Percentiles rank a stretch among this genome's conserved stretches.
Evolutionary conservation across 2,888 invertebrate species (phyloP).

Genomic region (Phengaris arion): DNA sequence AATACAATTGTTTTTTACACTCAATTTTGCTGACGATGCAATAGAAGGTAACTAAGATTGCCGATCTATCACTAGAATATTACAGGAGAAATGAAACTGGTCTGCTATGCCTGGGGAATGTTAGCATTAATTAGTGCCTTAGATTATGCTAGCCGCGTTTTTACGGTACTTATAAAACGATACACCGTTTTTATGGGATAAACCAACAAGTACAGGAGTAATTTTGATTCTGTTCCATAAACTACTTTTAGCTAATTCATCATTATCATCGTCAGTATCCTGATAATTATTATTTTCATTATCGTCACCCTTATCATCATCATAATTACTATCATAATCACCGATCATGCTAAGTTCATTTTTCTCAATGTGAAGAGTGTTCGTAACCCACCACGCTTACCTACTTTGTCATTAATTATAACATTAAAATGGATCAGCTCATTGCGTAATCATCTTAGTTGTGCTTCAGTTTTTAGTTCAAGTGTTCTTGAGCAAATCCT

Average conservation of each 20-base stretch:
- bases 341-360: no score
- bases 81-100: background rate
- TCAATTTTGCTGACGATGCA: no score
- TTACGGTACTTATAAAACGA: constrained; percentile 16
- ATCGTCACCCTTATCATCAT: no score
- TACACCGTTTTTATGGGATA: constrained; percentile 1
- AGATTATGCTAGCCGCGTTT: background rate
- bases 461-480: constrained; percentile 37
- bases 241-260: no score
- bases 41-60: no score
- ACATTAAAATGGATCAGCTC: constrained; percentile 4
- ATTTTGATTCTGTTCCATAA: no score
- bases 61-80: no score
- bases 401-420: background rate
- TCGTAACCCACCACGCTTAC: background rate
- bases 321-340: no score
- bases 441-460: constrained; percentile 31
- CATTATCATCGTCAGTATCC: no score
- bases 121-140: background rate
- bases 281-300: no score
- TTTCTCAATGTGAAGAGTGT: background rate
- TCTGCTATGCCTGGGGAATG: background rate
- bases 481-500: constrained; percentile 37
- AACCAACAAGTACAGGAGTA: background rate
- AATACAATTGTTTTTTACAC: no score